Evolutionary conservation across 2,113 vertebrate genomes (phyloP), one percentile per base, ranked within the genome.

Genomic region (Jacana jacana): DNA sequence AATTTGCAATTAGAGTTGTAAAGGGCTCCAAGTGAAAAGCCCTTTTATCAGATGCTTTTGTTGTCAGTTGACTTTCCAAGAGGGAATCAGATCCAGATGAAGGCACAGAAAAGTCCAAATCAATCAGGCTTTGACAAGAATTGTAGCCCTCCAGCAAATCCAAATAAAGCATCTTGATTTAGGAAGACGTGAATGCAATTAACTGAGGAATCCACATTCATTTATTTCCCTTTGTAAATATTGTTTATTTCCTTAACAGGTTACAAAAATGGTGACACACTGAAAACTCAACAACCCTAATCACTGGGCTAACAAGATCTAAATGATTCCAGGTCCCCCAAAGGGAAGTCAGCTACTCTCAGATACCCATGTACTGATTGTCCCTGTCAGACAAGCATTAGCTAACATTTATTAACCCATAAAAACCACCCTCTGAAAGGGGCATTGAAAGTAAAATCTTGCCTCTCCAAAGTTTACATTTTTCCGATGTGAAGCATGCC

Each of bases 51-150:
- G 88, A 95, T 92, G 70, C 88, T 96, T 94, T 84, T 94, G 93
- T 48, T 92, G 77, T 88, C 91, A 92, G 86, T 85, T 1, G 4
- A 52, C 92, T 86, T 95, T 92, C 79, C 90, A 86, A 86, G 84
- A 85, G 49, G 73, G 88, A 97, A 97, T 96, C 92, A 86, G 93
- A 96, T 91, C 94, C 94, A 97, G 96, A 97, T 97, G 97, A 97
- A 95, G 93, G 94, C 88, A 89, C 42, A 77, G 70, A 89, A 90
- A 96, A 96, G 86, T 94, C 94, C 58, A 95, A 91, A 96, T 96
- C 95, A 88, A 97, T 97, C 95, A 96, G 77, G 77, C 72, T 84
- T 92, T 91, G 96, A 96, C 96, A 96, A 87, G 90, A 90, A 94
- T 27, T 95, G 90, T 17, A 89, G 83, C 88, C 90, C 88, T 97